These are phyloP conservation scores for silkworm (Bombyx mori) DNA, from an alignment of 1,140 invertebrate species.

Conservation along the genomic window DNA sequence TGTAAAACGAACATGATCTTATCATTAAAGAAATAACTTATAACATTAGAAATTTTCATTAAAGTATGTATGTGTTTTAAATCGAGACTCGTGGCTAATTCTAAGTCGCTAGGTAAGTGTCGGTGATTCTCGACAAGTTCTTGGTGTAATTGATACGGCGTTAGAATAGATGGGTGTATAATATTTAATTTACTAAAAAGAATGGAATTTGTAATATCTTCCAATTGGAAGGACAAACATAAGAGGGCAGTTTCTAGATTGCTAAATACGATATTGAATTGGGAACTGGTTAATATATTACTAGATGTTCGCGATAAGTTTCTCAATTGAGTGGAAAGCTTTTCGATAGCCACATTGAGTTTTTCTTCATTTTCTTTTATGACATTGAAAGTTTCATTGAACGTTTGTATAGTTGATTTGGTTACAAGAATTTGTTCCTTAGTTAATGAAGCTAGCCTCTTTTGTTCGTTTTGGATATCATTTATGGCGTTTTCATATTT, in stretches of 20 bases:
- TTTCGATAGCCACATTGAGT: constrained; percentile 13
- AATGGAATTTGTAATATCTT: constrained; percentile 17
- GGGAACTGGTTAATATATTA: constrained; percentile 6
- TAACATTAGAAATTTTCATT: constrained; percentile 11
- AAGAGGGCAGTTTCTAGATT: constrained; percentile 16
- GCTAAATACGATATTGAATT: constrained; percentile 10
- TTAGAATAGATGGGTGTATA: constrained; percentile 15
- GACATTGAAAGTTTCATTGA: constrained; percentile 15
- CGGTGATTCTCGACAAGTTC: constrained; percentile 19
- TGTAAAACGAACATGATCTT: constrained; percentile 18
- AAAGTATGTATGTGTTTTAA: constrained; percentile 14
- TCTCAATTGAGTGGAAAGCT: constrained; percentile 9
- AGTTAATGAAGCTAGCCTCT: constrained; percentile 11
- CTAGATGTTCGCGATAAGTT: constrained; percentile 10
- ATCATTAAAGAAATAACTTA: constrained; percentile 12
- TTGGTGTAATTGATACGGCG: constrained; percentile 11
- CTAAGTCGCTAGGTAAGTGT: constrained; percentile 10
- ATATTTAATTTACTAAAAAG: constrained; percentile 16
- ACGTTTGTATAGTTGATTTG: not conserved
- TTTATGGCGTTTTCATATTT: constrained; percentile 19
- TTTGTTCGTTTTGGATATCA: constrained; percentile 14
- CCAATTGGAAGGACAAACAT: constrained; percentile 19
- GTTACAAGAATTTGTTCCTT: constrained; percentile 21
- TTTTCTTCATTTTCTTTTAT: constrained; percentile 14
- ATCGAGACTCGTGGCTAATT: constrained; percentile 17